phyloP scores from a whole-genome alignment of 2,797 vertebrate genomes.

The Phalloptychus januarius region DNA sequence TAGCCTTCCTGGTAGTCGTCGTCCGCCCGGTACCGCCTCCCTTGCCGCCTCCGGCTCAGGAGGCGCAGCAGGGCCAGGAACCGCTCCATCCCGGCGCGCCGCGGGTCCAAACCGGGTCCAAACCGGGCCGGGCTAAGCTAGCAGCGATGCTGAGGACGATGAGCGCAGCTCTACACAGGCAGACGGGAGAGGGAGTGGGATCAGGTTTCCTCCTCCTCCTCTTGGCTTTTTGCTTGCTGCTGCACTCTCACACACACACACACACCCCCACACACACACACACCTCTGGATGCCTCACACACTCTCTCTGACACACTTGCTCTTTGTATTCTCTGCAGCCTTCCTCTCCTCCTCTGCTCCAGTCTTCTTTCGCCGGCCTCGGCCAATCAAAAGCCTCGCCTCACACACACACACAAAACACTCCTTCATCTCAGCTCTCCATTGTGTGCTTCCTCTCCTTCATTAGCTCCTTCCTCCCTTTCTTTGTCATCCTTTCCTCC shows the following conservation, averaged over 20 bases:
- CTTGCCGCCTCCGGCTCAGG: slow-evolving; percentile 91
- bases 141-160: slow-evolving; percentile 33
- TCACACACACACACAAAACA: slow-evolving; percentile 51
- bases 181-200: slow-evolving; percentile 31
- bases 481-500: slow-evolving; percentile 19
- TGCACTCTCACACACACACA: slow-evolving; percentile 46
- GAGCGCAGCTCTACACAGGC: slow-evolving; percentile 40
- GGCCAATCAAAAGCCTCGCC: slow-evolving; percentile 68
- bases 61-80: slow-evolving; percentile 94
- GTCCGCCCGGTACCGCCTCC: slow-evolving; percentile 96
- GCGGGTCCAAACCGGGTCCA: slow-evolving; percentile 18
- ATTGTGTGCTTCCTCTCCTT: slow-evolving; percentile 52
- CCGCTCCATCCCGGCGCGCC: slow-evolving; percentile 85
- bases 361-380: slow-evolving; percentile 51
- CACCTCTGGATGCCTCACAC: slow-evolving; percentile 37
- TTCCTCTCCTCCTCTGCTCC: slow-evolving; percentile 55
- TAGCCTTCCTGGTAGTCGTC: slow-evolving; percentile 99
- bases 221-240: slow-evolving; percentile 19
- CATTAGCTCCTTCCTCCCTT: slow-evolving; percentile 45
- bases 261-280: slow-evolving; percentile 35
- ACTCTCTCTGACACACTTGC: slow-evolving; percentile 41
- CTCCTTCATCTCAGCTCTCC: slow-evolving; percentile 54
- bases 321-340: slow-evolving; percentile 71
- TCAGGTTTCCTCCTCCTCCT: slow-evolving; percentile 60
- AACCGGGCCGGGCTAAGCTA: slow-evolving; percentile 41